Evolutionary conservation across 2,113 vertebrate genomes (phyloP), one percentile per base, ranked within the genome.

Genomic region (Passer montanus): DNA sequence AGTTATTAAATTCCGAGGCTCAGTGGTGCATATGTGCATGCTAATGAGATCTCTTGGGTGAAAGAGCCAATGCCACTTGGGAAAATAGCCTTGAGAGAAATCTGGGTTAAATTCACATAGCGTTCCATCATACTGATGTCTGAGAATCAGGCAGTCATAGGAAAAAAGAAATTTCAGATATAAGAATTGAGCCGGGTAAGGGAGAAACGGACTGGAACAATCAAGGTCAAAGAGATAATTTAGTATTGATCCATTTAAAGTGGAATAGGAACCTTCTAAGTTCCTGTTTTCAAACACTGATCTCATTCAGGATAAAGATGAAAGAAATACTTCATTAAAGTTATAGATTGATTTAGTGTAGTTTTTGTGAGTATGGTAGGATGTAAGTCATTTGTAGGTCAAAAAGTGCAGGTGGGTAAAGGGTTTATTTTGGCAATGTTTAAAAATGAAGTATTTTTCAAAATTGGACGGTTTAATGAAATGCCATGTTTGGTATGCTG

Each of bases 41-140:
- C 87, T 97, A 96, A 96, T 95, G 93, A 97, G 96, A 89, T 96
- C 94, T 97, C 94, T 77, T 95, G 95, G 91, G 94, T 95, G 95
- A 94, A 91, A 70, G 78, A 90, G 93, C 84, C 95, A 83, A 44
- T 1, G 24, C 74, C 87, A 12, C 90, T 94, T 93, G 96, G 95
- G 95, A 93, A 84, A 91, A 93, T 73, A 94, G 87, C 87, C 95
- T 94, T 79, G 93, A 91, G 94, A 97, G 95, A 95, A 95, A 97
- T 95, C 93, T 97, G 83, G 93, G 94, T 96, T 96, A 95, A 93
- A 93, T 93, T 70, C 85, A 70, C 93, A 67, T 9, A 62, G 75
- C 0, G 7, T 97, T 95, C 90, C 35, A 33, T 87, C 78, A 55
- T 53, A 55, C 55, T 70, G 44, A 74, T 90, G 75, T 46, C 82